Conservation (phyloP, 2,888 invertebrate genomes). For the Phrixothrix hirtus region DNA sequence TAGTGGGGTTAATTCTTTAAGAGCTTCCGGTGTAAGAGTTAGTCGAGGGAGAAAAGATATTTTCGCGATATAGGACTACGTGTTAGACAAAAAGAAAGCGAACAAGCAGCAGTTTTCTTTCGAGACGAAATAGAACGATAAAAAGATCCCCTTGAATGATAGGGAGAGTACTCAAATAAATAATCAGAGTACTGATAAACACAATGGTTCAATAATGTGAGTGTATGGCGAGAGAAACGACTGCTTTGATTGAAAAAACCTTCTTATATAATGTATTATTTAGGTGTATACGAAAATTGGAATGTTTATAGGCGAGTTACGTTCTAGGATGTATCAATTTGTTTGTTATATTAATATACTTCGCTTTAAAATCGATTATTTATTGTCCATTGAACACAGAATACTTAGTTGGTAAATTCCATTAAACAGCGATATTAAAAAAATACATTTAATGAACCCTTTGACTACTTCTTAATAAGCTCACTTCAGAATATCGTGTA, state of each 20-base stretch:
- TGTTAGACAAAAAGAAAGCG: constrained; percentile 22
- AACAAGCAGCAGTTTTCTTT: constrained; percentile 19
- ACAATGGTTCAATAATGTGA: constrained; percentile 26
- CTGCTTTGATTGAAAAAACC: constrained; percentile 25
- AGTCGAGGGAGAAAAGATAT: constrained; percentile 10
- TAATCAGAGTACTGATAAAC: constrained; percentile 36
- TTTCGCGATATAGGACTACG: constrained; percentile 5
- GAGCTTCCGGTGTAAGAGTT: constrained; percentile 27
- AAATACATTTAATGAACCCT: too few species aligned
- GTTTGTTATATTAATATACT: too few species aligned
- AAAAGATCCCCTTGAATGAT: constrained; percentile 33
- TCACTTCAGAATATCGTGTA: too few species aligned
- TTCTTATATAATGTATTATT: constrained; percentile 26
- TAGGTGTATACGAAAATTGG: constrained; percentile 22
- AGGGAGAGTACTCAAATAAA: constrained; percentile 33
- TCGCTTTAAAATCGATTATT: too few species aligned
- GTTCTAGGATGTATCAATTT: too few species aligned
- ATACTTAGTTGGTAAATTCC: too few species aligned
- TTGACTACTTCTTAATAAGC: too few species aligned
- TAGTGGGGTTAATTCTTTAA: constrained; percentile 34
- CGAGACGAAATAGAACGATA: constrained; percentile 23
- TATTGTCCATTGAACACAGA: too few species aligned
- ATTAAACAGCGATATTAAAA: too few species aligned
- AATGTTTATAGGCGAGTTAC: too few species aligned
- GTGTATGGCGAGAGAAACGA: constrained; percentile 27